phyloP scores from a whole-genome alignment of 2,113 vertebrate genomes.

The Saguinus midas region DNA sequence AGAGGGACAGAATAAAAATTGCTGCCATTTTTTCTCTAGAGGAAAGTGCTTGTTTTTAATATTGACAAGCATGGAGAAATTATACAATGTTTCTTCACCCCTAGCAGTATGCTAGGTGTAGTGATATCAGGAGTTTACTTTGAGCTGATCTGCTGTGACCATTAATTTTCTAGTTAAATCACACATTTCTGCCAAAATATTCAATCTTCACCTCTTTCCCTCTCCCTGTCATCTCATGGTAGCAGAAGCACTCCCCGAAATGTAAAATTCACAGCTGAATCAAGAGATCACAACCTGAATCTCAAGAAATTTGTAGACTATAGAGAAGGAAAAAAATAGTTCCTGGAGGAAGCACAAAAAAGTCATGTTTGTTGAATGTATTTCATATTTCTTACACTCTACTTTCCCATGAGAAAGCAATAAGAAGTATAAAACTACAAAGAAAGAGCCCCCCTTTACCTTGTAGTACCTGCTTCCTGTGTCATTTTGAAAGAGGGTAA shows the following conservation, averaged over 20 bases:
- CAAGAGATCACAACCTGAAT: not conserved
- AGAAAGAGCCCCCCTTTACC: conserved; percentile 82
- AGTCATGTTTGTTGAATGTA: not conserved
- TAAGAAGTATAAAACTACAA: not conserved
- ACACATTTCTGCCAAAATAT: not conserved
- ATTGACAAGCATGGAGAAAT: not conserved
- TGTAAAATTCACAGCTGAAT: not conserved
- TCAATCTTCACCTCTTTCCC: not conserved
- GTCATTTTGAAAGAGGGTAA: conserved; percentile 97
- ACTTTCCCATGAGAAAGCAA: not conserved
- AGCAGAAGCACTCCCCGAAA: not conserved
- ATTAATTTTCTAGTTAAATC: not conserved
- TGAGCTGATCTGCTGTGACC: not conserved
- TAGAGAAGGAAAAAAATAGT: not conserved
- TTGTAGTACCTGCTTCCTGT: conserved; percentile 98
- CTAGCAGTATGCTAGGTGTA: not conserved
- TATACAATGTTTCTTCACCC: not conserved
- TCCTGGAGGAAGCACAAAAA: not conserved
- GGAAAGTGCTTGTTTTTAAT: not conserved
- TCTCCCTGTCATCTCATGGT: not conserved
- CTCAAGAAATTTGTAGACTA: not conserved
- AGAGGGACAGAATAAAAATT: not conserved
- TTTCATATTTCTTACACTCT: not conserved
- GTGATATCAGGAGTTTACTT: not conserved
- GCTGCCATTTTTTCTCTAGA: not conserved